A percentile compares a stretch with the other conserved stretches of the same genome.
phyloP scores from a whole-genome alignment of 2,113 vertebrate species.

The Myanophis thanlyinensis region DNA sequence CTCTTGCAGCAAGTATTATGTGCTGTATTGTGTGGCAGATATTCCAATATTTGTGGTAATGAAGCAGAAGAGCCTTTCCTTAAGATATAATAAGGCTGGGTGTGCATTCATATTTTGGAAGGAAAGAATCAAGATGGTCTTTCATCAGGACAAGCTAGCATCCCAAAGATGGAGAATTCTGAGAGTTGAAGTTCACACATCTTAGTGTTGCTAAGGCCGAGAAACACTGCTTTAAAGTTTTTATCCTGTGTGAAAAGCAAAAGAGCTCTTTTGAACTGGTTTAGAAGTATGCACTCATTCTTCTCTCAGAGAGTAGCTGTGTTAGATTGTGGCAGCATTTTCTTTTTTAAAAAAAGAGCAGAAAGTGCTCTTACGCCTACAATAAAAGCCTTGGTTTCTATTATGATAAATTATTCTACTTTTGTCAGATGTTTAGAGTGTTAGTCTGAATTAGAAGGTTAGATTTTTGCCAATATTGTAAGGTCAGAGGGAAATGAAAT shows the following conservation, averaged over 20 bases:
- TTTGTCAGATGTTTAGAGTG: not conserved
- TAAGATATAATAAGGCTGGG: slow-evolving; percentile 11
- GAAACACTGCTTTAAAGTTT: not conserved
- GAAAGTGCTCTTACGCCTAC: not conserved
- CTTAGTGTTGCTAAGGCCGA: not conserved
- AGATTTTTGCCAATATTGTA: not conserved
- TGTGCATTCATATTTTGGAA: slow-evolving; percentile 24
- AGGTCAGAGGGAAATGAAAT: not conserved
- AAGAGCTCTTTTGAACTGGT: not conserved
- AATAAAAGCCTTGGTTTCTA: not conserved
- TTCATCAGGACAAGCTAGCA: not conserved
- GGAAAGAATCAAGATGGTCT: not conserved
- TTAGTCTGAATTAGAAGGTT: not conserved
- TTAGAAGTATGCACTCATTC: not conserved
- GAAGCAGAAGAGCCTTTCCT: slow-evolving; percentile 33
- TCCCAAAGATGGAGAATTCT: not conserved
- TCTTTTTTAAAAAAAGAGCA: not conserved
- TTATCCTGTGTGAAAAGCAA: not conserved
- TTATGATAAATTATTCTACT: not conserved
- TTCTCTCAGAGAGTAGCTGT: not conserved
- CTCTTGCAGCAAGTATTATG: slow-evolving; percentile 28
- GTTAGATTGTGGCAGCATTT: not conserved
- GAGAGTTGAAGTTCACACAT: not conserved
- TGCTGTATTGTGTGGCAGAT: slow-evolving; percentile 20
- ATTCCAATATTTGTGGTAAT: slow-evolving; percentile 45